phyloP scores from a whole-genome alignment of 2,888 invertebrate species.

The Lapara coniferarum region DNA sequence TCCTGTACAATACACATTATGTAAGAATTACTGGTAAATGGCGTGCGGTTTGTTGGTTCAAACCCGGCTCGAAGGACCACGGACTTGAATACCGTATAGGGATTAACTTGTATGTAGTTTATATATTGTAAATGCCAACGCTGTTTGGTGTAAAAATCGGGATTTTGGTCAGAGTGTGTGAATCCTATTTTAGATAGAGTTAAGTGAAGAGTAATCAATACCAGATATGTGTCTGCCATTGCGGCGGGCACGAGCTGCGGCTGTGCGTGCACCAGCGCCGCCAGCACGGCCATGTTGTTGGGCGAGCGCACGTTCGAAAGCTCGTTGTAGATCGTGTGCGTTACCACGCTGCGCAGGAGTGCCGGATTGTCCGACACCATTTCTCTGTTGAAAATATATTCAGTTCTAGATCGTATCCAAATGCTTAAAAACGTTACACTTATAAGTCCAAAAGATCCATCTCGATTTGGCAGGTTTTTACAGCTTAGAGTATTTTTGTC shows the following conservation, averaged over 20 bases:
- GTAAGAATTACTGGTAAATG: no score
- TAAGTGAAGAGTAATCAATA: conserved; percentile 38
- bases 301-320: conserved; percentile 95
- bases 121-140: no score
- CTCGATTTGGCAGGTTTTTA: no score
- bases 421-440: no score
- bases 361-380: conserved; percentile 93
- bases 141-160: no score
- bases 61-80: background rate
- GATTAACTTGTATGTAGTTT: background rate
- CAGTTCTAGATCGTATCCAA: background rate
- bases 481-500: no score
- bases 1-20: conserved; percentile 82
- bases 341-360: conserved; percentile 92
- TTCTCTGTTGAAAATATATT: conserved; percentile 84
- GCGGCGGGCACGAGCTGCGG: conserved; percentile 92
- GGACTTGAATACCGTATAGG: background rate
- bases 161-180: background rate
- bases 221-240: conserved; percentile 91
- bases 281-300: conserved; percentile 96
- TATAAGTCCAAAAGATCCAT: no score
- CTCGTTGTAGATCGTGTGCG: conserved; percentile 97
- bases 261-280: conserved; percentile 93
- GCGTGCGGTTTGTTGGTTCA: background rate
- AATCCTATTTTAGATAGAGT: no score